Conservation (phyloP, 2,797 vertebrate species). For the Eulemur rubriventer region DNA sequence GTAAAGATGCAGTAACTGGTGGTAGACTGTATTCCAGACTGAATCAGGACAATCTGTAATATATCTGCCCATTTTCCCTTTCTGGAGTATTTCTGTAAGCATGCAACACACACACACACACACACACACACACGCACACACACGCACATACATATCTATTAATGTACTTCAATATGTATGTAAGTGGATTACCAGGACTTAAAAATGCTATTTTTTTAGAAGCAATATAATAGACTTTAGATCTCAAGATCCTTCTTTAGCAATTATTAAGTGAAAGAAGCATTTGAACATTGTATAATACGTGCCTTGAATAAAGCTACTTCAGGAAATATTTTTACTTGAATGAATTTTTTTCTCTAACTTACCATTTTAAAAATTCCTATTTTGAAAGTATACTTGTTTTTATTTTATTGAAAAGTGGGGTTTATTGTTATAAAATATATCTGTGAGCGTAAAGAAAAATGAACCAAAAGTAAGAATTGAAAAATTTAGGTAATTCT, state of each 20-base stretch:
- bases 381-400: conserved; percentile 53
- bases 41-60: conserved; percentile 84
- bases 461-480: conserved; percentile 39
- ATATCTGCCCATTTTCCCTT: not conserved
- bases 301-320: conserved; percentile 64
- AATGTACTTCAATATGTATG: not conserved
- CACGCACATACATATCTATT: not conserved
- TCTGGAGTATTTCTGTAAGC: conserved; percentile 25
- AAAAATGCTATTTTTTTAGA: not conserved
- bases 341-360: conserved; percentile 48
- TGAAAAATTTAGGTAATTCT: conserved; percentile 12
- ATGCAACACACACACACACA: not conserved
- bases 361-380: conserved; percentile 20
- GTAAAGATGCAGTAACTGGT: conserved; percentile 87
- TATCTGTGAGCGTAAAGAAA: not conserved
- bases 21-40: conserved; percentile 85
- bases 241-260: conserved; percentile 21
- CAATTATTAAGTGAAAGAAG: conserved; percentile 52
- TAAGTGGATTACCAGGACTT: not conserved
- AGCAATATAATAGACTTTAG: conserved; percentile 18
- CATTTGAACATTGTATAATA: conserved; percentile 32
- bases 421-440: not conserved
- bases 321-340: conserved; percentile 50
- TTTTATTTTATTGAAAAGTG: conserved; percentile 61
- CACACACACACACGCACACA: not conserved